Conservation (phyloP, 1,140 invertebrate species). For the Hyles euphorbiae region DNA sequence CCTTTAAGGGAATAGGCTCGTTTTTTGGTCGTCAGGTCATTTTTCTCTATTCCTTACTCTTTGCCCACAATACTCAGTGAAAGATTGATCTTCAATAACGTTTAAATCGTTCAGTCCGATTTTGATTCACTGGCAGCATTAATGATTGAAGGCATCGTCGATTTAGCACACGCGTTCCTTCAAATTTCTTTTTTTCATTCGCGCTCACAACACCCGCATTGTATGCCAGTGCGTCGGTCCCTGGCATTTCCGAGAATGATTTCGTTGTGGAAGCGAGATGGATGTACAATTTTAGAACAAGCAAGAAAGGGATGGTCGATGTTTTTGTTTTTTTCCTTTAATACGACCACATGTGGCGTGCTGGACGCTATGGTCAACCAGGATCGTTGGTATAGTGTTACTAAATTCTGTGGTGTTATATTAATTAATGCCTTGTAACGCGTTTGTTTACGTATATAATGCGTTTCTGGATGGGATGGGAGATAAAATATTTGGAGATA, state of each 20-base stretch:
- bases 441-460: neutral
- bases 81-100: too few species aligned
- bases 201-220: constrained; percentile 63
- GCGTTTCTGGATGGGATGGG: neutral
- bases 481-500: too few species aligned
- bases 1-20: too few species aligned
- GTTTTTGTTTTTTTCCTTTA: constrained; percentile 68
- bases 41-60: too few species aligned
- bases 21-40: too few species aligned
- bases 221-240: constrained; percentile 50
- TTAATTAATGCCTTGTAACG: constrained; percentile 39
- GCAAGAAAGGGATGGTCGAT: constrained; percentile 30
- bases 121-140: neutral
- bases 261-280: constrained; percentile 46
- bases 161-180: constrained; percentile 36
- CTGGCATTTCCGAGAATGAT: constrained; percentile 66
- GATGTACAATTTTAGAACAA: neutral
- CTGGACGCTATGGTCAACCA: constrained; percentile 68
- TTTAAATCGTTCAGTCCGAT: too few species aligned
- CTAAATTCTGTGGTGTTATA: constrained; percentile 35
- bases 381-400: constrained; percentile 40
- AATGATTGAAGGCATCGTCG: constrained; percentile 10
- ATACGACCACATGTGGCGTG: constrained; percentile 71
- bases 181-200: constrained; percentile 40
- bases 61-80: too few species aligned